Conservation (phyloP, 2,797 vertebrate genomes). For the Podargus strigoides region DNA sequence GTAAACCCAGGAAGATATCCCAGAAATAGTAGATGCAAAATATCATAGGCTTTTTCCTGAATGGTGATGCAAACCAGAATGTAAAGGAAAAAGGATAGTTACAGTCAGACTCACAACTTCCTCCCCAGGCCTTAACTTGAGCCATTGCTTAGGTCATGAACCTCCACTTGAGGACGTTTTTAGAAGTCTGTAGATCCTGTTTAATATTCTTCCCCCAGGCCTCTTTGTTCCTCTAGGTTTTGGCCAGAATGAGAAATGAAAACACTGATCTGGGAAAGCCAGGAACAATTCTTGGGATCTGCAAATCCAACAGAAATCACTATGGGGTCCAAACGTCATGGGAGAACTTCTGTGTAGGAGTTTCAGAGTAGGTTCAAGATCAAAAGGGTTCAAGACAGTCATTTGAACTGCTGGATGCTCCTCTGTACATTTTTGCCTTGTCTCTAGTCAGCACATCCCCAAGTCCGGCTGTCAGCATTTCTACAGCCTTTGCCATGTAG, state of each 20-base stretch:
- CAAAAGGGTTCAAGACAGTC: neutral
- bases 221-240: neutral
- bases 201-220: slow-evolving; percentile 20
- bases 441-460: neutral
- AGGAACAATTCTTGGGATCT: neutral
- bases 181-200: neutral
- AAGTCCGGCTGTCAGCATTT: neutral
- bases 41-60: neutral
- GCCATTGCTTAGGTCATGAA: neutral
- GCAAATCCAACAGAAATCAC: neutral
- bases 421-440: neutral
- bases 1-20: neutral
- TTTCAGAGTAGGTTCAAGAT: neutral
- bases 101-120: neutral
- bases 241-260: neutral
- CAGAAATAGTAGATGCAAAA: neutral
- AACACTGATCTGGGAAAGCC: neutral
- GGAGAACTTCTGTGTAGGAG: neutral
- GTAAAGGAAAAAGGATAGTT: neutral
- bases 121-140: neutral
- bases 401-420: neutral
- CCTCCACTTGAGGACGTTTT: neutral
- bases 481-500: neutral
- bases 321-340: neutral
- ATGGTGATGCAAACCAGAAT: neutral